Evolutionary conservation across 30 jellyfish, hydroid and myxozoan genomes (phyloP).

Genomic region (Mastigias papua): DNA sequence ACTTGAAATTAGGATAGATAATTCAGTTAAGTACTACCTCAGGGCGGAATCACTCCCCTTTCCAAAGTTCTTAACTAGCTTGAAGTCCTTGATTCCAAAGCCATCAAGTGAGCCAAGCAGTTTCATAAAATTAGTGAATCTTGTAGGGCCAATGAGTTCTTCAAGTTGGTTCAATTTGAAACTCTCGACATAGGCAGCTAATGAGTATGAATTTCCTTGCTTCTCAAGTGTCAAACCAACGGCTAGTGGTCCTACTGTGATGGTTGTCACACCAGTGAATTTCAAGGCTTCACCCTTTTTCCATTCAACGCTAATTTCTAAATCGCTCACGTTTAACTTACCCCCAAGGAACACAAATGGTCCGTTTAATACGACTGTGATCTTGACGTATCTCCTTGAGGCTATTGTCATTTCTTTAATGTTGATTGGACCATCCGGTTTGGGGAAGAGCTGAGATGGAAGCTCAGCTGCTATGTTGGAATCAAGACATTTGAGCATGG

Average conservation of each 20-base stretch:
- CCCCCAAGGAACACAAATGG: slow-evolving; percentile 78
- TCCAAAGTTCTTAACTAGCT: slow-evolving; percentile 58
- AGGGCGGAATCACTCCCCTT: slow-evolving; percentile 43
- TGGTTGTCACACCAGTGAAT: slow-evolving; percentile 66
- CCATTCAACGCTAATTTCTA: slow-evolving; percentile 55
- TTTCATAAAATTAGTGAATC: slow-evolving; percentile 2
- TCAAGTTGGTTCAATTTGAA: slow-evolving; percentile 57
- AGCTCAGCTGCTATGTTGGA: slow-evolving; percentile 77
- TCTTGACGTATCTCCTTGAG: slow-evolving; percentile 53
- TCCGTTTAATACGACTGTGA: slow-evolving; percentile 64
- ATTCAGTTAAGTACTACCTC: too few species aligned
- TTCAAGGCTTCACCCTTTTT: slow-evolving; percentile 21
- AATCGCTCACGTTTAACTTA: slow-evolving; percentile 45
- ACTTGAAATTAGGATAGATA: too few species aligned
- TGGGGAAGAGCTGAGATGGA: slow-evolving; percentile 80
- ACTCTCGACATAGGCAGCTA: slow-evolving; percentile 67
- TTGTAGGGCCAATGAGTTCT: slow-evolving; percentile 51
- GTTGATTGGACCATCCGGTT: slow-evolving; percentile 58
- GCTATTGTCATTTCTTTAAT: slow-evolving; percentile 71
- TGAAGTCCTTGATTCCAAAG: slow-evolving; percentile 78
- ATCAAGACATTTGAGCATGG: slow-evolving; percentile 73
- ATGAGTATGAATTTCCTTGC: slow-evolving; percentile 45
- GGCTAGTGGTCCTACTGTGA: slow-evolving; percentile 63
- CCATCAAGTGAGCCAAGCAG: slow-evolving; percentile 60
- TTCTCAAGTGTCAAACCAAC: slow-evolving; percentile 68